Conservation (phyloP, 1,140 invertebrate genomes). For the Leptinotarsa lineolata region DNA sequence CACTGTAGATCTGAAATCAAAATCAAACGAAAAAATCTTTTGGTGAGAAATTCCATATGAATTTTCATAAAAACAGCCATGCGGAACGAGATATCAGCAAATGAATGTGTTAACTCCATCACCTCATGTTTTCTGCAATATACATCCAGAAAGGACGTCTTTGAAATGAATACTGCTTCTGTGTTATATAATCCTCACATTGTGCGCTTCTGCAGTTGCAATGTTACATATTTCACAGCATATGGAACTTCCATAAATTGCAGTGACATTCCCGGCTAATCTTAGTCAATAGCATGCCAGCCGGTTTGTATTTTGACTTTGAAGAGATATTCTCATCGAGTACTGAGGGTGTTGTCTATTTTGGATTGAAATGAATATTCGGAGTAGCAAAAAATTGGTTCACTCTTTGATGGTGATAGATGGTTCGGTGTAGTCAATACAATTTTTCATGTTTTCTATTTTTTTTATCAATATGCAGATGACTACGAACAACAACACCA, state of each 20-base stretch:
- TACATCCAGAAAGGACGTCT: neutral
- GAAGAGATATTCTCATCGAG: too few species aligned
- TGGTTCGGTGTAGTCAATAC: too few species aligned
- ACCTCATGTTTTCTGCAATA: conserved; percentile 1
- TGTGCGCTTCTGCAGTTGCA: conserved; percentile 4
- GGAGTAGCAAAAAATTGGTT: too few species aligned
- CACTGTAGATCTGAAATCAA: neutral
- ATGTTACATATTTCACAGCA: neutral
- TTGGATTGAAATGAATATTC: too few species aligned
- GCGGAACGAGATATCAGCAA: neutral
- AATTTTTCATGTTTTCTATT: too few species aligned
- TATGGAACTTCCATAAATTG: neutral
- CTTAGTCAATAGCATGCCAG: too few species aligned
- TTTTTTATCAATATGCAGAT: too few species aligned
- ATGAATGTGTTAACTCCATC: conserved; percentile 1
- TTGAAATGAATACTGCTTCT: neutral
- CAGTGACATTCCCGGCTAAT: neutral
- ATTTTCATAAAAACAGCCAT: neutral
- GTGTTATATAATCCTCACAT: neutral
- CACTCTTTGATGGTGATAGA: too few species aligned
- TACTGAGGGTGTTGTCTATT: too few species aligned
- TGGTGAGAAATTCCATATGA: too few species aligned
- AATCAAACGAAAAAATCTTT: neutral
- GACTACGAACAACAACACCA: too few species aligned
- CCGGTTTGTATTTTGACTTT: too few species aligned